Conservation (phyloP, 2,797 vertebrate genomes). For the Siniperca obscura region DNA sequence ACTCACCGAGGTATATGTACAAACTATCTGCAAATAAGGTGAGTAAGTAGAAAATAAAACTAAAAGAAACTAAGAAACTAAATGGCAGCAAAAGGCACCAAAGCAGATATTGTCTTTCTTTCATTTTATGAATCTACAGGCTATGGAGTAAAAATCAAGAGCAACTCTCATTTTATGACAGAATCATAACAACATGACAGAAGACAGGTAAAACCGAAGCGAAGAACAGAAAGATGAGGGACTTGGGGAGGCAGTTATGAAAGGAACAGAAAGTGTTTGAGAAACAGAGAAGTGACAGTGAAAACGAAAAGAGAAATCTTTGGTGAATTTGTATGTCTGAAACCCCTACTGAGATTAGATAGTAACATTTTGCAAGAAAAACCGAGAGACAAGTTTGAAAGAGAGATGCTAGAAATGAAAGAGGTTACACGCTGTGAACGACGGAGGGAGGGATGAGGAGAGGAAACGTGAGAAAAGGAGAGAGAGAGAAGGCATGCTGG, state of each 20-base stretch:
- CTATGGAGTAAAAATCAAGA: not conserved
- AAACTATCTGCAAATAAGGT: not conserved
- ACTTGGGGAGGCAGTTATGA: not conserved
- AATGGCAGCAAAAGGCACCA: not conserved
- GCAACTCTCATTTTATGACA: not conserved
- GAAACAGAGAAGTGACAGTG: not conserved
- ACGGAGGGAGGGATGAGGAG: conserved; percentile 26
- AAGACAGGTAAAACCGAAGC: not conserved
- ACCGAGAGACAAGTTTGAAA: conserved; percentile 8
- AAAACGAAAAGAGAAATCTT: conserved; percentile 10
- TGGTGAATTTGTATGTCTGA: conserved; percentile 34
- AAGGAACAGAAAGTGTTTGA: conserved; percentile 11
- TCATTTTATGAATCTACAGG: not conserved
- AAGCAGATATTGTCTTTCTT: not conserved
- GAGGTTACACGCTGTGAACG: conserved; percentile 38
- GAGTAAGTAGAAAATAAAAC: not conserved
- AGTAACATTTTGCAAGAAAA: conserved; percentile 15
- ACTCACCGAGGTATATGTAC: not conserved
- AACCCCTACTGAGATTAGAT: conserved; percentile 40
- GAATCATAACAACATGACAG: not conserved
- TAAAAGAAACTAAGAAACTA: too few species aligned
- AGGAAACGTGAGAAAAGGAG: conserved; percentile 27
- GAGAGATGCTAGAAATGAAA: conserved; percentile 34
- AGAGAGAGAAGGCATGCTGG: conserved; percentile 41
- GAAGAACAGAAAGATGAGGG: conserved; percentile 1